Evolutionary conservation across 1,140 invertebrate species (phyloP).

Genomic region (Glossosoma conforme): DNA sequence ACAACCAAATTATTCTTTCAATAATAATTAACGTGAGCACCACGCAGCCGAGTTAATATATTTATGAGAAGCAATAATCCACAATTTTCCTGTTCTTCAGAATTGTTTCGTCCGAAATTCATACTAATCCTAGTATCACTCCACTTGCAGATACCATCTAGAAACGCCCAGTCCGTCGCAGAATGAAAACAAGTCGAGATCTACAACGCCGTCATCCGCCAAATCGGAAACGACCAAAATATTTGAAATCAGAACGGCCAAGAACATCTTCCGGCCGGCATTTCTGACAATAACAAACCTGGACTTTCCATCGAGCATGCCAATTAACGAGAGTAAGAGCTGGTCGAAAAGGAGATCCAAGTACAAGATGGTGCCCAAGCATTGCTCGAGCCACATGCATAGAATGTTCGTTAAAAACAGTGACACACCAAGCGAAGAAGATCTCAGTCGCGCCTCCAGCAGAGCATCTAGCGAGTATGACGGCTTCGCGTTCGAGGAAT

Average conservation of each 20-base stretch:
- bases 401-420: slow-evolving; percentile 28
- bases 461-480: slow-evolving; percentile 25
- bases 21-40: no score
- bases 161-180: not conserved
- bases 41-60: no score
- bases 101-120: no score
- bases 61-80: no score
- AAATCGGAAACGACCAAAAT: slow-evolving; percentile 22
- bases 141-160: slow-evolving; percentile 24
- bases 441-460: slow-evolving; percentile 15
- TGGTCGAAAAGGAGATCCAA: slow-evolving; percentile 13
- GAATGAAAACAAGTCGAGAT: slow-evolving; percentile 7
- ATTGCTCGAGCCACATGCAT: slow-evolving; percentile 24
- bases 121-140: no score
- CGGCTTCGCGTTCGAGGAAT: slow-evolving; percentile 25
- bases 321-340: not conserved
- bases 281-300: slow-evolving; percentile 26
- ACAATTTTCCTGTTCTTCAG: no score
- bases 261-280: slow-evolving; percentile 26
- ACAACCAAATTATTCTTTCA: no score
- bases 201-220: slow-evolving; percentile 9
- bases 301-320: slow-evolving; percentile 11
- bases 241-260: slow-evolving; percentile 17
- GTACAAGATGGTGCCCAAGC: slow-evolving; percentile 25
- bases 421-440: not conserved